Evolutionary conservation across 2,888 invertebrate genomes (phyloP).

Genomic region (Lasioglossum morio): DNA sequence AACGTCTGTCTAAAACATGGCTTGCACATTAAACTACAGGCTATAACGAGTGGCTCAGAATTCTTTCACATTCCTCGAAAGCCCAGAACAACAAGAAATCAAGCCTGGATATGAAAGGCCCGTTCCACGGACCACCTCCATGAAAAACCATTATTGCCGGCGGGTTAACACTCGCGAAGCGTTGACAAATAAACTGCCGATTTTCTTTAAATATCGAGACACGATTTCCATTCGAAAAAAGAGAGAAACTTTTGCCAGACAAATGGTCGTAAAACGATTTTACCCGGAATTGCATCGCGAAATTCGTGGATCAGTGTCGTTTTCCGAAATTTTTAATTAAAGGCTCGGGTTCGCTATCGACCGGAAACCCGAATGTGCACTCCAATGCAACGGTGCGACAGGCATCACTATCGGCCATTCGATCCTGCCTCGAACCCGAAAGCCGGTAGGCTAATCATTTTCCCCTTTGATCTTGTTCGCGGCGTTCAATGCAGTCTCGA

Average conservation of each 20-base stretch:
- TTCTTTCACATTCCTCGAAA: neutral
- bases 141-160: neutral
- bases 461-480: neutral
- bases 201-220: neutral
- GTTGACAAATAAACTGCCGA: neutral
- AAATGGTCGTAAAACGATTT: neutral
- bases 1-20: neutral
- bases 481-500: neutral
- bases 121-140: neutral
- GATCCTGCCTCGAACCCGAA: neutral
- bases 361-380: neutral
- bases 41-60: neutral
- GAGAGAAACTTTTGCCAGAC: neutral
- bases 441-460: neutral
- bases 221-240: neutral
- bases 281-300: neutral
- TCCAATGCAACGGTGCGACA: neutral
- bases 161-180: neutral
- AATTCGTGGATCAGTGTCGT: neutral
- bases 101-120: neutral
- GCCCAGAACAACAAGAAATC: slow-evolving; percentile 3
- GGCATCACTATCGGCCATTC: neutral
- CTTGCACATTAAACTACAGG: neutral
- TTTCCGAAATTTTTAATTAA: neutral
- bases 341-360: neutral